phyloP scores from a whole-genome alignment of 37 sponge, comb jelly and placozoan genomes.

The Oopsacas minuta region DNA sequence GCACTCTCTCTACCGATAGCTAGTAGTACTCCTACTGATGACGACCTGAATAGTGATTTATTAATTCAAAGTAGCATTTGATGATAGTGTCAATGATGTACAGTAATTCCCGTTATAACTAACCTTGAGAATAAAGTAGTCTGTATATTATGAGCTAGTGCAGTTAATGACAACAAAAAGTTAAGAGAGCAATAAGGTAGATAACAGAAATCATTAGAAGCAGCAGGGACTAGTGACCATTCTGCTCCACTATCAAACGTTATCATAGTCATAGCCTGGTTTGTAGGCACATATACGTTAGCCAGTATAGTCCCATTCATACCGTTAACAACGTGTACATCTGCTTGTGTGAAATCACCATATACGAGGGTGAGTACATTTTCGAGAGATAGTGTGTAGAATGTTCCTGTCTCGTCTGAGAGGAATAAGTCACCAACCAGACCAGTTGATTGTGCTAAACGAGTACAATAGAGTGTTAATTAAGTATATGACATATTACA shows the following conservation, averaged over 20 bases:
- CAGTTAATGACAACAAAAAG: background rate
- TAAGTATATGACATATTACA: background rate
- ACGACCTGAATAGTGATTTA: background rate
- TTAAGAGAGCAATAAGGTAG: background rate
- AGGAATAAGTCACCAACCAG: background rate
- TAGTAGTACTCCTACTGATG: background rate
- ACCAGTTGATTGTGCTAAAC: background rate
- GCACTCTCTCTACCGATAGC: background rate
- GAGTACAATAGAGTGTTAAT: background rate
- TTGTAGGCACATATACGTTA: background rate
- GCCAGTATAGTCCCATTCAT: slow-evolving; percentile 5
- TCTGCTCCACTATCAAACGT: slow-evolving; percentile 11
- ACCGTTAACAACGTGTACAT: background rate
- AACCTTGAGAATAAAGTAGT: background rate
- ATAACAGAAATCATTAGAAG: background rate
- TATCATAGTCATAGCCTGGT: background rate
- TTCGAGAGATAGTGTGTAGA: background rate
- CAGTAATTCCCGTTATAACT: background rate
- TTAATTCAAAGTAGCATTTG: too few species aligned
- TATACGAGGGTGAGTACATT: background rate
- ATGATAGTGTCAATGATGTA: background rate
- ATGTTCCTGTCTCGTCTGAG: background rate
- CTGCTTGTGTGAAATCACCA: background rate
- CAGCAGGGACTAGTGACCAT: background rate
- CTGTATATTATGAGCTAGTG: background rate